phyloP scores from a whole-genome alignment of 2,888 invertebrate genomes.

The Deilephila elpenor region DNA sequence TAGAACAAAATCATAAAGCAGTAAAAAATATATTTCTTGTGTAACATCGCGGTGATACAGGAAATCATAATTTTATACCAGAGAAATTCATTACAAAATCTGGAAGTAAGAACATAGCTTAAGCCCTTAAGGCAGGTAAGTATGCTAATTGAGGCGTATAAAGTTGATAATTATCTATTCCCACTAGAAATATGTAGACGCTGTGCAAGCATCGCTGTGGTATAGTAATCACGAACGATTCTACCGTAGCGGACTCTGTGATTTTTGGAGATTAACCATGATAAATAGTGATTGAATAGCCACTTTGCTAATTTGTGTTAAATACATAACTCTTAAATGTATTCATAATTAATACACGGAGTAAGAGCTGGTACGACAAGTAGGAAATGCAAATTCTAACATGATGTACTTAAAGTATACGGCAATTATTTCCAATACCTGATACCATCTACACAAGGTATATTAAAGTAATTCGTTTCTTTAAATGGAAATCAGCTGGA shows the following conservation, averaged over 20 bases:
- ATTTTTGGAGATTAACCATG: slow-evolving; percentile 14
- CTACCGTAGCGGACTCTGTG: neutral
- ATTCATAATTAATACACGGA: neutral
- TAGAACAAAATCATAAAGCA: no score
- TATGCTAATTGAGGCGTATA: neutral
- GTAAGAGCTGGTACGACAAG: neutral
- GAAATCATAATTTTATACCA: neutral
- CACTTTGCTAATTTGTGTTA: slow-evolving; percentile 16
- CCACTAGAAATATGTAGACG: neutral
- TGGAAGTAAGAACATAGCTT: neutral
- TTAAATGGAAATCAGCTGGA: slow-evolving; percentile 13
- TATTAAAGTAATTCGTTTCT: neutral
- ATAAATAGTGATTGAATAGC: neutral
- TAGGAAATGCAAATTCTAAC: neutral
- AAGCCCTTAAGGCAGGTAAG: neutral
- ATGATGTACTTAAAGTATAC: neutral
- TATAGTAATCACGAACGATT: neutral
- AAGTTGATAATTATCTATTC: slow-evolving; percentile 8
- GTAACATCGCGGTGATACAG: neutral
- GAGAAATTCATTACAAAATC: neutral
- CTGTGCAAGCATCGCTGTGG: slow-evolving; percentile 2
- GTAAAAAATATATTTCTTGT: neutral
- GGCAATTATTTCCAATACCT: neutral
- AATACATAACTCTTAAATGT: neutral
- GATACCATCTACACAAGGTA: neutral